Base-by-base conservation (phyloP, 2,113 vertebrate species). In the Petromus typicus region DNA sequence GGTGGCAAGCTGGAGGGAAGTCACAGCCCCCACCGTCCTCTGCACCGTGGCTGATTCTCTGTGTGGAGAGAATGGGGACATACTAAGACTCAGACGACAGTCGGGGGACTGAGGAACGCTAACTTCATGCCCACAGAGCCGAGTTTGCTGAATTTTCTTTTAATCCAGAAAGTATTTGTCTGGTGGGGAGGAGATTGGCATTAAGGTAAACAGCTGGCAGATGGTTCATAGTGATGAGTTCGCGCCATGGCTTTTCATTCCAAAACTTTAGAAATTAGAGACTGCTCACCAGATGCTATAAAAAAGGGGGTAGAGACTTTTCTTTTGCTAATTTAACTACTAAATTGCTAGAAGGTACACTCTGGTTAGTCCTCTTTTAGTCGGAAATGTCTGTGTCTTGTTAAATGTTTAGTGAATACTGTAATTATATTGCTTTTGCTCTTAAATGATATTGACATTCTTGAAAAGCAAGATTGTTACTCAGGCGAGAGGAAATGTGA, bases 261-360 rank as follows among this genome's bases (percentile, higher is more conserved):
- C 96, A 97, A 97, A 98, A 96, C 94, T 96, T 97, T 22, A 98
- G 98, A 98, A 98, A 98, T 98, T 96, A 98, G 98, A 99, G 98
- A 98, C 98, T 98, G 98, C 88, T 98, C 93, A 97, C 98, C 99
- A 99, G 99, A 99, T 99, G 99, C 98, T 98, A 96, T 97, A 22
- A 94, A 98, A 97, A 98, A 96, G 96, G 96, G 97, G 93, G 96
- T 61, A 37, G 32, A 8, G 40, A 18, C 40, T 92, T 94, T 86
- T 95, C 71, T 85, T 78, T 97, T 96, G 95, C 98, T 98, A 97
- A 98, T 98, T 98, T 98, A 98, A 98, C 98, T 98, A 98, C 97
- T 98, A 98, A 98, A 98, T 98, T 98, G 97, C 98, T 98, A 98
- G 98, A 98, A 98, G 97, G 98, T 98, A 98, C 95, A 93, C 96